Evolutionary conservation across 2,888 invertebrate species (phyloP).

Genomic region (Plagodis pulveraria): DNA sequence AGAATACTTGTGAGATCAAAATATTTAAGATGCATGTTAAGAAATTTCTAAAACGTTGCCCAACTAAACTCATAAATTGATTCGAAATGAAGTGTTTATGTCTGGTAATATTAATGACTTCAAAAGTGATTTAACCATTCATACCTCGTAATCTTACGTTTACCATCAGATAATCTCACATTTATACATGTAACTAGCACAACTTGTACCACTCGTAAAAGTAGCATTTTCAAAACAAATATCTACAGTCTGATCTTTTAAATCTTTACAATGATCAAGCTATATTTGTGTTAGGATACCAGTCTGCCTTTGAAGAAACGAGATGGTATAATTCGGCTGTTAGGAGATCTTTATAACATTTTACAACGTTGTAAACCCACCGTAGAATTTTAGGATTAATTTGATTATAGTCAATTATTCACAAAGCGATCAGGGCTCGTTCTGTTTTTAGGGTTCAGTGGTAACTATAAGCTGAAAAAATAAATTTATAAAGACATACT

Average conservation of each 20-base stretch:
- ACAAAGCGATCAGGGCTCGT: constrained; percentile 76
- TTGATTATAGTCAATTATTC: constrained; percentile 85
- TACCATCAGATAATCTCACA: constrained; percentile 38
- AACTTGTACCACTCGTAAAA: constrained; percentile 37
- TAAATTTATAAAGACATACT: no score
- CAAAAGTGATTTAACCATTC: constrained; percentile 43
- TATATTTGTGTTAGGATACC: constrained; percentile 39
- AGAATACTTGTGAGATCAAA: background rate
- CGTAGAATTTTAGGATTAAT: constrained; percentile 84
- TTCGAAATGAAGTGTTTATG: constrained; percentile 45
- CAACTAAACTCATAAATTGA: constrained; percentile 41
- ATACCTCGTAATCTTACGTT: constrained; percentile 36
- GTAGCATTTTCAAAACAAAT: constrained; percentile 41
- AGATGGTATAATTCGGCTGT: constrained; percentile 72
- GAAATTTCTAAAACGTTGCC: constrained; percentile 29
- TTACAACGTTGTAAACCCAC: constrained; percentile 83
- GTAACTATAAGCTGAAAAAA: no score
- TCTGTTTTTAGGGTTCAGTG: constrained; percentile 58
- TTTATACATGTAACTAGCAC: constrained; percentile 31
- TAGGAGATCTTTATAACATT: constrained; percentile 81
- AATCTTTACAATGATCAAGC: constrained; percentile 39
- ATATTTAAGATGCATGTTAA: background rate
- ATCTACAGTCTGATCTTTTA: constrained; percentile 30
- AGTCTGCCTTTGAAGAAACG: constrained; percentile 52
- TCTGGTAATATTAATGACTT: constrained; percentile 43